These are phyloP conservation scores for Cryptocephalus moraei DNA, from an alignment of 2,888 invertebrate genomes.

Conservation along the genomic window DNA sequence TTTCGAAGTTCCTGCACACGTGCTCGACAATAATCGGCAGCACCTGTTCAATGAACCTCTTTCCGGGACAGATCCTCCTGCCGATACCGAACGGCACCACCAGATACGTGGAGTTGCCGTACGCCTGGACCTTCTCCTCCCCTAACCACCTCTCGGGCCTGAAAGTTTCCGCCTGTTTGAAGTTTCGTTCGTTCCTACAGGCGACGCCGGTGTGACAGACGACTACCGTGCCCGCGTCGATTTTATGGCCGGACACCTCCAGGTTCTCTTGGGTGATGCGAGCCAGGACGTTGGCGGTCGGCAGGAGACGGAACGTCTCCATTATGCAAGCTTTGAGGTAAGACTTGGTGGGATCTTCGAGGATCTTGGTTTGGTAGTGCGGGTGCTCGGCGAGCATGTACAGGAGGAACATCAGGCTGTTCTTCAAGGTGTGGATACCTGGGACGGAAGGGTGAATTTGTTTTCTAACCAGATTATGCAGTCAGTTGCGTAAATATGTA, in stretches of 20 bases:
- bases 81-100: constrained; percentile 75
- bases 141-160: constrained; percentile 70
- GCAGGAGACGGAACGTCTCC: constrained; percentile 64
- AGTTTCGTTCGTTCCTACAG: constrained; percentile 64
- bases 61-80: constrained; percentile 74
- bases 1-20: constrained; percentile 53
- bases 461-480: too few species aligned
- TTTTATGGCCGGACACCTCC: constrained; percentile 55
- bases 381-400: constrained; percentile 62
- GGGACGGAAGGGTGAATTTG: constrained; percentile 3
- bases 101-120: constrained; percentile 48
- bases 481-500: too few species aligned
- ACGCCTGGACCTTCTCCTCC: constrained; percentile 29
- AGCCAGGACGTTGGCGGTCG: constrained; percentile 72
- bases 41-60: constrained; percentile 71
- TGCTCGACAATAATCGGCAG: constrained; percentile 63
- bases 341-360: constrained; percentile 41
- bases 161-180: constrained; percentile 58
- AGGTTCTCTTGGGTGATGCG: constrained; percentile 64
- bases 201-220: constrained; percentile 78
- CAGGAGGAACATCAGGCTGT: constrained; percentile 68
- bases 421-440: constrained; percentile 80
- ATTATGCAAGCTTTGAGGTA: constrained; percentile 69
- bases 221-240: constrained; percentile 68
- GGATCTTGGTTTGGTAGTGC: constrained; percentile 54